Evolutionary conservation across 2,113 vertebrate genomes (phyloP), one percentile per base, ranked within the genome.

Genomic region (Psittacula cyanocephala): DNA sequence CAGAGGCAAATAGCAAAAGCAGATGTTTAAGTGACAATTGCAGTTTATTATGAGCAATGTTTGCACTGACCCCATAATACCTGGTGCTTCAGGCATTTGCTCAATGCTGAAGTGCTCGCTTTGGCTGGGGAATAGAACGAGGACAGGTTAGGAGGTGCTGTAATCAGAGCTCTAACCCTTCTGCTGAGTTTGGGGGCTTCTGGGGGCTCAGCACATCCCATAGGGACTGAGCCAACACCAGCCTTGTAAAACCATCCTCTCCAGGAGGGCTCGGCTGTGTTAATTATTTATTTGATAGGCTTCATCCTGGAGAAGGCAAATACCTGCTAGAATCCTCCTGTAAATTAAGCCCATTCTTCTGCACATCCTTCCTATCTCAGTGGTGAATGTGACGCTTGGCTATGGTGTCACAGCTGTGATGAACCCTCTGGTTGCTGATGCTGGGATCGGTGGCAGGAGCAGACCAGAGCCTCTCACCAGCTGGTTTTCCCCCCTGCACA

Each of bases 101-200:
- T 13, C 4, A 0, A 2, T 55, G 84, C 68, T 81, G 46, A 35
- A 2, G 24, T 5, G 7, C n/a, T 69, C 1, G 0, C 17, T 63
- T 28, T 59, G 68, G 71, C 60, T 53, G 63, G 25, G 13, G 31
- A 71, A 79, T 17, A 7, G 13, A 44, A 25, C 39, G 52, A 75
- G 46, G 83, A 33, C 0, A 6, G 31, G 53, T 41, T 84, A 81
- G 24, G 57, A 86, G 65, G 41, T n/a, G 53, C 0, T 74, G 71
- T 29, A 88, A 88, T 47, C 8, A 7, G 50, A 90, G n/a, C 49
- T 88, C 17, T 31, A 81, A 75, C 50, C 47, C 50, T 86, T 91
- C 62, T 93, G 81, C 86, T 83, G 82, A 85, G 46, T 85, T 59
- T 79, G 62, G 67, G 39, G 35, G 8, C 15, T 81, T 81, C 59